These are phyloP conservation scores for Parotocinclus haroldoi DNA, from an alignment of 2,797 vertebrate genomes.

Conservation along the genomic window DNA sequence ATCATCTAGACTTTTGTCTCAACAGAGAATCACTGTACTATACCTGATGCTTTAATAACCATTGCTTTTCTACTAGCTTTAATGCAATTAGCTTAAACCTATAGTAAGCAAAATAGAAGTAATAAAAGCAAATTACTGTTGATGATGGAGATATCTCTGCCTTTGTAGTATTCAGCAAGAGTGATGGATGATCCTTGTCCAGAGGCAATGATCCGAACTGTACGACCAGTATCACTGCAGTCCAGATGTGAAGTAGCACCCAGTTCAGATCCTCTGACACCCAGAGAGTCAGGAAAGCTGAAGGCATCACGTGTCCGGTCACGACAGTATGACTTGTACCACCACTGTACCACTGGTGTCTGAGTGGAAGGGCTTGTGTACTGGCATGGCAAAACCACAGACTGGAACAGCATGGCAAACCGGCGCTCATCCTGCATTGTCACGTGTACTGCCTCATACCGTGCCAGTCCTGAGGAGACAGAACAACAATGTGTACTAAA, in stretches of 20 bases:
- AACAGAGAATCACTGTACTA: too few relatives aligned
- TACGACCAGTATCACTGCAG: slow-evolving; percentile 87
- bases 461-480: slow-evolving; percentile 45
- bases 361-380: slow-evolving; percentile 86
- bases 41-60: too few relatives aligned
- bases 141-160: slow-evolving; percentile 86
- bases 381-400: slow-evolving; percentile 85
- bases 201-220: slow-evolving; percentile 87
- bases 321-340: slow-evolving; percentile 94
- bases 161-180: slow-evolving; percentile 90
- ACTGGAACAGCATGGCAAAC: slow-evolving; percentile 90
- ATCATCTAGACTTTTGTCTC: too few relatives aligned
- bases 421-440: slow-evolving; percentile 81
- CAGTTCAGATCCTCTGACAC: slow-evolving; percentile 77
- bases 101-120: not conserved
- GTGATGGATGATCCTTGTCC: slow-evolving; percentile 85
- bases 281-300: slow-evolving; percentile 62
- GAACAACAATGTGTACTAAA: not conserved
- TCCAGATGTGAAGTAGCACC: slow-evolving; percentile 75
- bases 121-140: slow-evolving; percentile 76
- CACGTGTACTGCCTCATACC: slow-evolving; percentile 80
- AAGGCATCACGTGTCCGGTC: slow-evolving; percentile 86
- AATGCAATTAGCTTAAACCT: not conserved
- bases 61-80: too few relatives aligned
- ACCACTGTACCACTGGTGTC: slow-evolving; percentile 90